Conservation (phyloP, 2,113 vertebrate genomes). For the Saguinus midas region DNA sequence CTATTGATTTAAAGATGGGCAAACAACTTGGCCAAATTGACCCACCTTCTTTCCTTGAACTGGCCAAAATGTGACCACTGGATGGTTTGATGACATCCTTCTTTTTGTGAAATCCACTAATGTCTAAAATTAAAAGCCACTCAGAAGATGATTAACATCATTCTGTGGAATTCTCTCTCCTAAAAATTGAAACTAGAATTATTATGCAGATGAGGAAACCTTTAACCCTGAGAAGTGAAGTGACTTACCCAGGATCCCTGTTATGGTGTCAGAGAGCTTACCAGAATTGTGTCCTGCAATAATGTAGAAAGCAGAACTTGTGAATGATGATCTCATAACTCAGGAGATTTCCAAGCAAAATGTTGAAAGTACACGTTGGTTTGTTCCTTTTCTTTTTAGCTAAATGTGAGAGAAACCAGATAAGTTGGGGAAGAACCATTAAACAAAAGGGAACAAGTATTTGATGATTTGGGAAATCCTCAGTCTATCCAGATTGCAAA, state of each 20-base stretch:
- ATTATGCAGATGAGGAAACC: not conserved
- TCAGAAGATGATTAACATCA: constrained; percentile 14
- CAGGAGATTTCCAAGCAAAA: not conserved
- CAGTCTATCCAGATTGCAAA: not conserved
- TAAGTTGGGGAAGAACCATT: not conserved
- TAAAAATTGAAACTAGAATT: constrained; percentile 39
- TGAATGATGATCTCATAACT: not conserved
- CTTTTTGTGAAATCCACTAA: constrained; percentile 12
- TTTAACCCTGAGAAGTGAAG: constrained; percentile 35
- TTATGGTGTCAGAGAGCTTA: not conserved
- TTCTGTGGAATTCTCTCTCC: not conserved
- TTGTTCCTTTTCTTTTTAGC: not conserved
- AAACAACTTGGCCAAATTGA: not conserved
- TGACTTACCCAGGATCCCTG: not conserved
- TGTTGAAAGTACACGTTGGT: not conserved
- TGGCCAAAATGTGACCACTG: not conserved
- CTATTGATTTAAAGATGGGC: constrained; percentile 6
- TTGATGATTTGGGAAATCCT: not conserved
- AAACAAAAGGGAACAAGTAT: not conserved
- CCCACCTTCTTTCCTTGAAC: not conserved
- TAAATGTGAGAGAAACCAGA: not conserved
- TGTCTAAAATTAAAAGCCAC: not conserved
- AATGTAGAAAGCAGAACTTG: not conserved
- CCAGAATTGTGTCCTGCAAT: not conserved
- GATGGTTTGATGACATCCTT: not conserved